Evolutionary conservation across 2,888 invertebrate genomes (phyloP), one percentile per base, ranked within the genome.

Genomic region (Lasioglossum villosulum): DNA sequence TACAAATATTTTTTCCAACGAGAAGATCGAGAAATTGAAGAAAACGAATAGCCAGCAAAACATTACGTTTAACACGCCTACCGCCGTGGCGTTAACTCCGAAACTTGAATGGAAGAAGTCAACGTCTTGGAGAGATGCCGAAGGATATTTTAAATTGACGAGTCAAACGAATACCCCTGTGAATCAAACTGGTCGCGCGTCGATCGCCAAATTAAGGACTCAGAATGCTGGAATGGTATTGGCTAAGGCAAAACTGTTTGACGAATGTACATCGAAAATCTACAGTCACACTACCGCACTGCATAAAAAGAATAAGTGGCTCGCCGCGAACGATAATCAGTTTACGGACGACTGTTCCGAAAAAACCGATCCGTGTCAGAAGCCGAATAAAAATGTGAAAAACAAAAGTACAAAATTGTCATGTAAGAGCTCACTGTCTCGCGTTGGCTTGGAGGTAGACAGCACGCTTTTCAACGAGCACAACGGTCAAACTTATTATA

Each of bases 211-310:
- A 91, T 93, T 98, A 48, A 96, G 97, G 42, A 96, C 96, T 74
- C 97, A 97, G 94, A 98, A 98, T 94, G 97, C 97, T 10, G 98
- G 98, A 12, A 97, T 97, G 95, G 98, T 98, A 0, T 95, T 97
- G 83, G 97, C 97, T 2, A 98, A 97, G 95, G 97, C 97, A 0
- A 97, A 97, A 93, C 95, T 98, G 39, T 98, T 98, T 92, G 97
- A 98, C 93, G 96, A 95, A 95, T 90, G 92, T 10, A 92, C 90
- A 8, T 86, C 80, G 10, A 86, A 81, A 80, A 30, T 72, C 1
- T 56, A 82, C 10, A 19, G 19, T 14, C 63, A 75, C 8, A 79
- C 68, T 10, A 45, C 75, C 27, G 8, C 19, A 12, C 59, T 73
- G 16, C 83, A 30, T n/a, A 86, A 79, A 59, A 90, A 85, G 66